These are phyloP conservation scores for Siderastrea radians DNA, from an alignment of 92 coral and sea anemone genomes.

Conservation along the genomic window DNA sequence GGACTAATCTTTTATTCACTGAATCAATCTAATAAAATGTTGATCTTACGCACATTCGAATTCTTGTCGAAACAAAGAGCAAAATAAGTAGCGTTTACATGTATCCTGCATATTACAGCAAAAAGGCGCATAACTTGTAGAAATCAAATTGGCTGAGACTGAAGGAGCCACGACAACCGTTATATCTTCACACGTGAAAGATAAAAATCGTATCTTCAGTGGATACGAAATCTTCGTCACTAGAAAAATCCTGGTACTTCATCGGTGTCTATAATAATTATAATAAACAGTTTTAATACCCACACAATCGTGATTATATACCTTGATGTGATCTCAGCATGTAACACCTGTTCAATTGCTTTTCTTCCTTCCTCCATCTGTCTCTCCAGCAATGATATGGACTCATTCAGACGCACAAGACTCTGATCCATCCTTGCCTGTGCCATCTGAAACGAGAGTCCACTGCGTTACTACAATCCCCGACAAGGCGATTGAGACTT, in stretches of 20 bases:
- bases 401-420: constrained; percentile 89
- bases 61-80: neutral
- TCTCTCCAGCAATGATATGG: constrained; percentile 90
- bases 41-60: too few species aligned
- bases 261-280: too few species aligned
- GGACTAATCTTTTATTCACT: too few species aligned
- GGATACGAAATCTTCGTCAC: too few species aligned
- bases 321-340: constrained; percentile 98
- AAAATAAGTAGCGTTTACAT: too few species aligned
- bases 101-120: too few species aligned
- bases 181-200: neutral
- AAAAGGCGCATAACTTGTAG: too few species aligned
- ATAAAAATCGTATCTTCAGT: too few species aligned
- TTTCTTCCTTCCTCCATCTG: constrained; percentile 98
- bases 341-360: constrained; percentile 94
- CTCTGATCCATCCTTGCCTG: constrained; percentile 93
- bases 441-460: constrained; percentile 62
- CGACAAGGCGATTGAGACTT: neutral
- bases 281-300: neutral
- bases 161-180: neutral
- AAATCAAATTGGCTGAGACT: neutral
- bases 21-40: too few species aligned
- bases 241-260: too few species aligned
- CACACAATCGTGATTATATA: neutral
- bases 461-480: neutral